Conservation (phyloP, 37 sponge, comb jelly and placozoan genomes). For the Ianthella basta region DNA sequence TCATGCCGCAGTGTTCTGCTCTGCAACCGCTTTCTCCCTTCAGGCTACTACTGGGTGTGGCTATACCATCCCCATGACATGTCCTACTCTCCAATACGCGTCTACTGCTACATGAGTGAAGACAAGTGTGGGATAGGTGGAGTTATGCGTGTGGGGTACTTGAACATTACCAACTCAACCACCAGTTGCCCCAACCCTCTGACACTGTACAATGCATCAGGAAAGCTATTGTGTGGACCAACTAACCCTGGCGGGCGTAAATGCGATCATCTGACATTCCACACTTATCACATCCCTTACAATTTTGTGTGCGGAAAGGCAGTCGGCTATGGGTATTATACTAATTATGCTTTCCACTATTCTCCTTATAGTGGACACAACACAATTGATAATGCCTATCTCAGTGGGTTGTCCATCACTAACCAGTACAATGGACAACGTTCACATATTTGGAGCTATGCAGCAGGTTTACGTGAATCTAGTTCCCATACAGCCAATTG, state of each 20-base stretch:
- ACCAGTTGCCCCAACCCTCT: background rate
- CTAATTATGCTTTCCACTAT: background rate
- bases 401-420: constrained; percentile 21
- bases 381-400: background rate
- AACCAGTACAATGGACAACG: background rate
- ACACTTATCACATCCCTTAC: background rate
- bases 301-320: constrained; percentile 9
- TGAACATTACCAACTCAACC: background rate
- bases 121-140: background rate
- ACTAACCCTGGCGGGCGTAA: background rate
- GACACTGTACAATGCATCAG: background rate
- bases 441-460: constrained; percentile 21
- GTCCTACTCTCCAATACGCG: background rate
- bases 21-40: no score
- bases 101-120: background rate
- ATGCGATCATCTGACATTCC: background rate
- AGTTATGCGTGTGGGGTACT: background rate
- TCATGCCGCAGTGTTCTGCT: no score
- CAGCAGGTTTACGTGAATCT: background rate
- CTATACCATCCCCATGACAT: no score
- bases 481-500: background rate
- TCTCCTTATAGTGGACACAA: no score
- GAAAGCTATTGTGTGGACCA: constrained; percentile 2
- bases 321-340: background rate
- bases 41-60: no score